These are phyloP conservation scores for Pedetes capensis DNA, from an alignment of 2,113 vertebrate species.

Conservation along the genomic window DNA sequence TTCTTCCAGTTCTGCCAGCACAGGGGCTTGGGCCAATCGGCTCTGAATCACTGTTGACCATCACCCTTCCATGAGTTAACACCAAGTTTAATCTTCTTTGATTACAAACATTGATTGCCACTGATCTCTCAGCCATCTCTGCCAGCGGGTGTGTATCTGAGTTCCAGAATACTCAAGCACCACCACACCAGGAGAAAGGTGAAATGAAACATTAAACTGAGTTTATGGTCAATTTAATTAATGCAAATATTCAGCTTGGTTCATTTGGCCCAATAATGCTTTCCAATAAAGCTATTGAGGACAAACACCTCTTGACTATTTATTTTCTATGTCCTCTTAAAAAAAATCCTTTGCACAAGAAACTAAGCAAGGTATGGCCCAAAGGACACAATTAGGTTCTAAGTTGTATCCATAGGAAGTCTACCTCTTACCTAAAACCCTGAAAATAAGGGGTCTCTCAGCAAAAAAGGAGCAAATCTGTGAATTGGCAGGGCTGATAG, in stretches of 20 bases:
- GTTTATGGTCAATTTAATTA: constrained; percentile 79
- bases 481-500: background rate
- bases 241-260: constrained; percentile 67
- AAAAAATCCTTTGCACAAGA: constrained; percentile 46
- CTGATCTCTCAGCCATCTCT: constrained; percentile 21
- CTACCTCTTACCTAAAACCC: background rate
- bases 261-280: constrained; percentile 70
- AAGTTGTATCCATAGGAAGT: background rate
- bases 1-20: background rate
- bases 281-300: constrained; percentile 72
- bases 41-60: background rate
- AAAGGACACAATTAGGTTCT: constrained; percentile 2
- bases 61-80: constrained; percentile 63
- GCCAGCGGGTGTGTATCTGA: background rate
- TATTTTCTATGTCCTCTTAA: constrained; percentile 67
- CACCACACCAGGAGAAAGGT: constrained; percentile 53
- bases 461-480: background rate
- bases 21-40: background rate
- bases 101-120: constrained; percentile 47
- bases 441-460: background rate
- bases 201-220: constrained; percentile 75
- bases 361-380: constrained; percentile 26
- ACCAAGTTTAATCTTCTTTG: constrained; percentile 54
- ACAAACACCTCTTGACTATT: constrained; percentile 75
- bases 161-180: constrained; percentile 33